These are phyloP conservation scores for Dasyprocta punctata DNA, from an alignment of 2,113 vertebrate species.

Conservation along the genomic window DNA sequence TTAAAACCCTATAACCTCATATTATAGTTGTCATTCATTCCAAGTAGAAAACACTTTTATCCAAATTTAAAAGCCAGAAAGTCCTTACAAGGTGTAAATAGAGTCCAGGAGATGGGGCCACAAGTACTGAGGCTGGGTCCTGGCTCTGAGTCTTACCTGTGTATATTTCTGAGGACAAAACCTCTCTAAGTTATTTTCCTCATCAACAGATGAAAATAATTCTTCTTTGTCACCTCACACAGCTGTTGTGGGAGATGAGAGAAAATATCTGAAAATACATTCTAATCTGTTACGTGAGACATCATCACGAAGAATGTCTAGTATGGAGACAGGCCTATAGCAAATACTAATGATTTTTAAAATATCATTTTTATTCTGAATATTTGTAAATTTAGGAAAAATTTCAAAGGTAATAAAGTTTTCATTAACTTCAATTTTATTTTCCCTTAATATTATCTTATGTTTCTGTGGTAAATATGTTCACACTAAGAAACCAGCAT, in stretches of 20 bases:
- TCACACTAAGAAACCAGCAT: neutral
- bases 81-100: too few relatives aligned
- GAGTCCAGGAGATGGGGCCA: neutral
- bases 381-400: neutral
- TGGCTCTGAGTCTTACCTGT: neutral
- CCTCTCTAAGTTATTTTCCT: neutral
- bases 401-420: neutral
- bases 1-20: accelerated
- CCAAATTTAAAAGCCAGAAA: neutral
- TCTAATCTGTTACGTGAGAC: neutral
- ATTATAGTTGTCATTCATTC: neutral
- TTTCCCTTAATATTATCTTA: neutral
- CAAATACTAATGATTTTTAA: neutral
- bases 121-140: neutral
- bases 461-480: neutral
- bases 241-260: neutral
- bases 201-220: neutral
- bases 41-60: neutral
- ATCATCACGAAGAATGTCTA: neutral
- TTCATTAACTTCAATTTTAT: neutral
- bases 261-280: neutral
- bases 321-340: neutral
- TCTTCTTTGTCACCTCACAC: neutral
- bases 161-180: neutral
- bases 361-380: neutral